Conservation (phyloP, 2,797 vertebrate species). For the Tenualosa ilisha region DNA sequence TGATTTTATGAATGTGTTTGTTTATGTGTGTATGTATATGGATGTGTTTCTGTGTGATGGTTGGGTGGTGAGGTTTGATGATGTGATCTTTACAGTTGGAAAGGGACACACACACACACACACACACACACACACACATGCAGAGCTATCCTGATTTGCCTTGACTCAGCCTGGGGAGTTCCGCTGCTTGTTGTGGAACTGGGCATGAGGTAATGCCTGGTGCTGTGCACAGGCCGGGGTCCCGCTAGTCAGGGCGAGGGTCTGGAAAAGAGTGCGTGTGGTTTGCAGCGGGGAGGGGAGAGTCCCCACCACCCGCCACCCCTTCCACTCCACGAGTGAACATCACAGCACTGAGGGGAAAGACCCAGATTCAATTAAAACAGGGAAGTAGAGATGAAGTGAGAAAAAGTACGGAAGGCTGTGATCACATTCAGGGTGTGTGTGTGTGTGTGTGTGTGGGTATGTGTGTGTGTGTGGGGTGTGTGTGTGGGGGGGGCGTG, state of each 20-base stretch:
- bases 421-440: conserved; percentile 18
- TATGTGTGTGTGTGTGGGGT: background rate
- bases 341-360: background rate
- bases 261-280: background rate
- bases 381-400: conserved; percentile 32
- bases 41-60: background rate
- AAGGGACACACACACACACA: background rate
- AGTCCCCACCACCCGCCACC: background rate
- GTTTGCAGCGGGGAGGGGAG: background rate
- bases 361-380: background rate
- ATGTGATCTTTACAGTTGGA: background rate
- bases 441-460: background rate
- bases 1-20: background rate
- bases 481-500: too few species aligned
- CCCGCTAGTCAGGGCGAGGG: conserved; percentile 4
- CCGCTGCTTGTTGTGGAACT: background rate
- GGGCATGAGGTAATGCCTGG: conserved; percentile 5
- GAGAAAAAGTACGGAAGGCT: conserved; percentile 41
- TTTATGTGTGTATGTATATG: background rate
- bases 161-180: conserved; percentile 10
- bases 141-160: background rate
- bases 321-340: background rate
- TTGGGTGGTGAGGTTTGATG: background rate
- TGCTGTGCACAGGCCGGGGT: background rate
- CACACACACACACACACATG: too few species aligned